Conservation (phyloP, 2,797 vertebrate species). For the Sebastes iracundus region DNA sequence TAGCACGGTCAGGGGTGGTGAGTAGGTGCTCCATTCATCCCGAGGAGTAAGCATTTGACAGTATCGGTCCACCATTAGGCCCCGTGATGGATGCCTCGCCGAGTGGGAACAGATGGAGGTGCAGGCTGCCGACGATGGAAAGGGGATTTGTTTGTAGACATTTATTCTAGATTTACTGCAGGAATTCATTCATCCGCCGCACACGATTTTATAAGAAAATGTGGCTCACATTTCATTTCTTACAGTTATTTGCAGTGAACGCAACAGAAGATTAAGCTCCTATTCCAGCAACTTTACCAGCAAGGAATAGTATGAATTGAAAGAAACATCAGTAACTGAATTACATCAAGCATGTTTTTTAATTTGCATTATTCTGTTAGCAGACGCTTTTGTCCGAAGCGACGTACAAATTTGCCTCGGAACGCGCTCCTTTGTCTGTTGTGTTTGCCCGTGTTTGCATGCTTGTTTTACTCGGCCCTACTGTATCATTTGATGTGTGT, state of each 20-base stretch:
- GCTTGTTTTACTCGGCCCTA: slow-evolving; percentile 18
- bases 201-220: neutral
- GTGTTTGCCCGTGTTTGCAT: neutral
- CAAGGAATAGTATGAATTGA: neutral
- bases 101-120: slow-evolving; percentile 51
- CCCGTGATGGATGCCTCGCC: slow-evolving; percentile 59
- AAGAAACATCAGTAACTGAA: neutral
- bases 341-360: neutral
- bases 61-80: slow-evolving; percentile 57
- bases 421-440: neutral
- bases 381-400: neutral
- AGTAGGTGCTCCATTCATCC: slow-evolving; percentile 53
- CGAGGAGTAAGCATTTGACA: slow-evolving; percentile 45
- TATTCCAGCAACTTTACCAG: neutral
- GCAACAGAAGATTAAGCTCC: neutral
- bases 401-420: neutral
- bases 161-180: slow-evolving; percentile 11
- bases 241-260: neutral
- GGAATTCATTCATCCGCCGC: slow-evolving; percentile 16
- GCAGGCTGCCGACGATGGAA: slow-evolving; percentile 35
- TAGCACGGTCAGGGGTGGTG: slow-evolving; percentile 45
- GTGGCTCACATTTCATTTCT: slow-evolving; percentile 8
- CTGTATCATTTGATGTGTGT: slow-evolving; percentile 43
- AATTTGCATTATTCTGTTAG: neutral
- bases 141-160: slow-evolving; percentile 30